Conservation (phyloP, 2,113 vertebrate species). For the Campylorhamphus procurvoides region DNA sequence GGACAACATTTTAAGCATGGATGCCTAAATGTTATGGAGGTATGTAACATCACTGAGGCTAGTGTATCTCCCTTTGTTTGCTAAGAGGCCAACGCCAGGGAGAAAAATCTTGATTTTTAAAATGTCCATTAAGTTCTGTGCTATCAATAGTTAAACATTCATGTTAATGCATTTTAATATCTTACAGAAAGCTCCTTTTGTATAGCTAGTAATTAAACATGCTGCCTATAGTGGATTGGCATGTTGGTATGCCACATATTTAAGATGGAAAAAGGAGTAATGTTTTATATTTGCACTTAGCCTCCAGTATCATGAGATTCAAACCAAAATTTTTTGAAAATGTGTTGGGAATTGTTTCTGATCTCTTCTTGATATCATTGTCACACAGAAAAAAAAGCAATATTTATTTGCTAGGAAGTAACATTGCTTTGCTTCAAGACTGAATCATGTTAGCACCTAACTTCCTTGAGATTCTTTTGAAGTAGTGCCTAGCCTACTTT, state of each 20-base stretch:
- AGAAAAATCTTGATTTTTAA: not conserved
- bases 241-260: fast-evolving
- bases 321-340: not conserved
- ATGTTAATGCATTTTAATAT: not conserved
- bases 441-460: not conserved
- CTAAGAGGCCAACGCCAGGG: not conserved
- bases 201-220: not conserved
- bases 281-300: not conserved
- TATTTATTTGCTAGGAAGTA: not conserved
- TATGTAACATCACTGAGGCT: not conserved
- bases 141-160: not conserved
- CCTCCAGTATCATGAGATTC: not conserved
- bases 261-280: not conserved
- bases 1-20: not conserved
- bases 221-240: not conserved
- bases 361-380: not conserved
- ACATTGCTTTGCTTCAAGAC: not conserved
- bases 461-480: not conserved
- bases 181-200: not conserved
- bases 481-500: not conserved
- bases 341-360: not conserved
- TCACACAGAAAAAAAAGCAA: not conserved
- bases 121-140: not conserved
- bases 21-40: not conserved
- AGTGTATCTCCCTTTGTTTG: not conserved